phyloP scores from a whole-genome alignment of 2,113 vertebrate genomes.

The Mungos mungo region DNA sequence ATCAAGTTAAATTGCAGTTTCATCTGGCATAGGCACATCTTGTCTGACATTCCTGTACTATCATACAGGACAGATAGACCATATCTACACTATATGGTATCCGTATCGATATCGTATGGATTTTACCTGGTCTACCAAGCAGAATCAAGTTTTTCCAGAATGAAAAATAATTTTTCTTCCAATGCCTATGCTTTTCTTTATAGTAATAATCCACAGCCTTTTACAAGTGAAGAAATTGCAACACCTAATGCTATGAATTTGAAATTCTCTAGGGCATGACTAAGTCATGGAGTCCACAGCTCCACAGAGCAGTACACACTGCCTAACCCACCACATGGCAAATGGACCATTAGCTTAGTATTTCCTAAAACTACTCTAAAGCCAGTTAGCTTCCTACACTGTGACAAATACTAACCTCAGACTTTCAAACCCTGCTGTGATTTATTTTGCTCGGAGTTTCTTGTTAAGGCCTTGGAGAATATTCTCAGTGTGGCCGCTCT shows the following conservation, averaged over 20 bases:
- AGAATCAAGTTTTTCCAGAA: constrained; percentile 4
- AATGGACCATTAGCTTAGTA: background rate
- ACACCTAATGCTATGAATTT: background rate
- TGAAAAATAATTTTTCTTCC: background rate
- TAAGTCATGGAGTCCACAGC: background rate
- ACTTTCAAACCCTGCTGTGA: background rate
- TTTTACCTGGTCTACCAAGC: constrained; percentile 2
- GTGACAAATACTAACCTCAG: background rate
- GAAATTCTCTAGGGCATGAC: background rate
- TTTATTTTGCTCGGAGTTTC: background rate
- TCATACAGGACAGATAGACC: background rate
- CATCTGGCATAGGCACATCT: background rate
- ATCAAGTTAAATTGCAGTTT: background rate
- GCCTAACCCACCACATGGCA: background rate
- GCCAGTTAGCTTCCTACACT: background rate
- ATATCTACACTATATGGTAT: background rate
- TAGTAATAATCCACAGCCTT: background rate
- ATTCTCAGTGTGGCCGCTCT: background rate
- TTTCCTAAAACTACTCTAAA: constrained; percentile 29
- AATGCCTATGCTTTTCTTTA: background rate
- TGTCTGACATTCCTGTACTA: background rate
- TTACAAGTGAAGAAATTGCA: background rate
- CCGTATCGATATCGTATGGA: background rate
- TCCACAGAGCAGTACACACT: background rate
- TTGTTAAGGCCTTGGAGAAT: background rate